A percentile compares a stretch with the other conserved stretches of the same genome.
Conservation (phyloP, 2,113 vertebrate genomes). For the Salvator merianae region DNA sequence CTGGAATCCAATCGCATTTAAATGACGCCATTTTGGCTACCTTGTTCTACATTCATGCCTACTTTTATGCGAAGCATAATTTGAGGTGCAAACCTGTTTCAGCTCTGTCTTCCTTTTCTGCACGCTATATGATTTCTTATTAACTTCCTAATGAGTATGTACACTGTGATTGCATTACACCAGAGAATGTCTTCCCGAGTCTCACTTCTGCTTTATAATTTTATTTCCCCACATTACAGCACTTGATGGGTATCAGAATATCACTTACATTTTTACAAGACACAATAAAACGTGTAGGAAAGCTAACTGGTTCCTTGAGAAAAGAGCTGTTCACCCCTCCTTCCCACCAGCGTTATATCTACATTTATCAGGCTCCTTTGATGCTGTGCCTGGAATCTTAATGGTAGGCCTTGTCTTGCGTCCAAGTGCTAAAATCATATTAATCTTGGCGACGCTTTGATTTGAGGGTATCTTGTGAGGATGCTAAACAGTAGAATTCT, state of each 20-base stretch:
- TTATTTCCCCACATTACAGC: constrained; percentile 39
- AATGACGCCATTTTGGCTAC: too few relatives aligned
- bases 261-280: constrained; percentile 41
- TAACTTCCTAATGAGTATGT: constrained; percentile 41
- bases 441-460: constrained; percentile 24
- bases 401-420: neutral
- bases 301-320: constrained; percentile 24
- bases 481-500: neutral
- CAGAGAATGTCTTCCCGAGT: constrained; percentile 10
- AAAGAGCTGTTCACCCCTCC: neutral
- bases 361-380: constrained; percentile 32
- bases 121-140: constrained; percentile 24
- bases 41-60: too few relatives aligned
- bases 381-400: constrained; percentile 15
- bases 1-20: too few relatives aligned
- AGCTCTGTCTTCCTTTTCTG: too few relatives aligned
- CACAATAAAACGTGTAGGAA: constrained; percentile 47
- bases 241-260: constrained; percentile 49
- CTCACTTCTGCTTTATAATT: constrained; percentile 39
- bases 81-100: too few relatives aligned
- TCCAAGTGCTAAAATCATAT: constrained; percentile 42
- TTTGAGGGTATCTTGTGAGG: neutral
- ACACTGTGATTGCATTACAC: constrained; percentile 22
- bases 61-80: too few relatives aligned
- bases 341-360: constrained; percentile 10